Percentiles rank a stretch among this genome's conserved stretches.
Conservation (phyloP, 2,888 invertebrate genomes). For the Ichneumon xanthorius region DNA sequence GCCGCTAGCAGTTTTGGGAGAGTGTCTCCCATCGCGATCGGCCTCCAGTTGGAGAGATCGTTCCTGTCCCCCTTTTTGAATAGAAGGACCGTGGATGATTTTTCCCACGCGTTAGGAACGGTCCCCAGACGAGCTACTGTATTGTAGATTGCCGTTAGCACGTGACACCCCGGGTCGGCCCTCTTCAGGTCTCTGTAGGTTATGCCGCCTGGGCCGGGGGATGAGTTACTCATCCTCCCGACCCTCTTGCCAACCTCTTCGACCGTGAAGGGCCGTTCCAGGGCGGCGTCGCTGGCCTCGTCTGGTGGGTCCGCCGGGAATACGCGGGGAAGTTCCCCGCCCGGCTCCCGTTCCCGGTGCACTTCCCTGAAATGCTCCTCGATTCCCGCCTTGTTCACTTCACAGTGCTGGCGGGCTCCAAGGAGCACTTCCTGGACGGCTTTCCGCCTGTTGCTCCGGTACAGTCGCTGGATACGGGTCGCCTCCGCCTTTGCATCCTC, state of each 20-base stretch:
- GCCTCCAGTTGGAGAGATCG: conserved; percentile 76
- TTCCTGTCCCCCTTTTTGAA: conserved; percentile 61
- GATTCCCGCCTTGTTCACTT: not conserved
- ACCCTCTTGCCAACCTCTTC: conserved; percentile 31
- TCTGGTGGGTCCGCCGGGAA: not conserved
- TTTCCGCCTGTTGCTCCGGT: not conserved
- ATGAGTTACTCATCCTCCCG: conserved; percentile 24
- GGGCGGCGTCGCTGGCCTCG: conserved; percentile 1
- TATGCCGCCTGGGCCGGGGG: conserved; percentile 70
- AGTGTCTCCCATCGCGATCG: conserved; percentile 74
- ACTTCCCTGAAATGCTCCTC: conserved; percentile 9
- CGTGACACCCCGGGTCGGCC: conserved; percentile 57
- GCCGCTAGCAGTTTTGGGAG: conserved; percentile 72
- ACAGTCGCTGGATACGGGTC: conserved; percentile 6
- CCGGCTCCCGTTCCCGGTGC: not conserved
- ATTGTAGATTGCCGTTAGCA: conserved; percentile 47
- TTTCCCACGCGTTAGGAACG: conserved; percentile 58
- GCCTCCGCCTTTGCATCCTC: not conserved
- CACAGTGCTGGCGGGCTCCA: not conserved
- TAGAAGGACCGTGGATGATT: conserved; percentile 54
- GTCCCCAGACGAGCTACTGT: conserved; percentile 17
- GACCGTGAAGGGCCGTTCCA: conserved; percentile 11
- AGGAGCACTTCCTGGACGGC: conserved; percentile 29
- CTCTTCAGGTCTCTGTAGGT: conserved; percentile 65
- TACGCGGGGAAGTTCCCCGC: not conserved